phyloP scores from a whole-genome alignment of 2,797 vertebrate genomes.

The Eurystomus glaucurus region DNA sequence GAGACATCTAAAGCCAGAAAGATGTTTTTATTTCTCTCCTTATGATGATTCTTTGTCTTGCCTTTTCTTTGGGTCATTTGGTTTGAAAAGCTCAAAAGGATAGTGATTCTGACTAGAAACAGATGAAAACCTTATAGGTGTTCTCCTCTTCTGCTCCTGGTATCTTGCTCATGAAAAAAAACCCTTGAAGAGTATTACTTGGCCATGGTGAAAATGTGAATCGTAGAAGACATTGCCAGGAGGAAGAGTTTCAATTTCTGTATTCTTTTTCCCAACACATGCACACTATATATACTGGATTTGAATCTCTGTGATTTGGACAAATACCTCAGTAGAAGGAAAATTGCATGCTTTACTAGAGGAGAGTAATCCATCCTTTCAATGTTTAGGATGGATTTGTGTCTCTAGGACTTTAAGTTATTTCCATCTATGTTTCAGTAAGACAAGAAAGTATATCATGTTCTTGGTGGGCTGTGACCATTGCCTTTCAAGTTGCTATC shows the following conservation, averaged over 20 bases:
- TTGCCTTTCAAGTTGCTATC: constrained; percentile 19
- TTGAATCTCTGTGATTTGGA: neutral
- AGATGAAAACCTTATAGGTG: neutral
- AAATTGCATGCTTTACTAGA: neutral
- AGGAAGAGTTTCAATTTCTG: neutral
- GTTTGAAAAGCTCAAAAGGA: neutral
- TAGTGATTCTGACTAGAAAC: neutral
- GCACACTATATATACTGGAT: neutral
- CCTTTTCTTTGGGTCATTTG: neutral
- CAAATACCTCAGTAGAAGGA: neutral
- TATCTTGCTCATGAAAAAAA: neutral
- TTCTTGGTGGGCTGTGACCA: constrained; percentile 34
- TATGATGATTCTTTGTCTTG: neutral
- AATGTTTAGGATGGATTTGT: neutral
- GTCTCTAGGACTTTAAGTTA: constrained; percentile 11
- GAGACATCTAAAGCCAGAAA: neutral
- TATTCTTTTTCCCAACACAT: neutral
- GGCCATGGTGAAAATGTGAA: neutral
- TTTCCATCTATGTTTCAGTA: neutral
- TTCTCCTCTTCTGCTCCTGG: neutral
- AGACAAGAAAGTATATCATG: constrained; percentile 1
- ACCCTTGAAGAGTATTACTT: neutral
- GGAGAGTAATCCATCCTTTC: neutral
- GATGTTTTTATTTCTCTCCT: neutral
- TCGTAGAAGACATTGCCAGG: neutral